Evolutionary conservation across 2,113 vertebrate genomes (phyloP).

Genomic region (Eudorcas thomsonii): DNA sequence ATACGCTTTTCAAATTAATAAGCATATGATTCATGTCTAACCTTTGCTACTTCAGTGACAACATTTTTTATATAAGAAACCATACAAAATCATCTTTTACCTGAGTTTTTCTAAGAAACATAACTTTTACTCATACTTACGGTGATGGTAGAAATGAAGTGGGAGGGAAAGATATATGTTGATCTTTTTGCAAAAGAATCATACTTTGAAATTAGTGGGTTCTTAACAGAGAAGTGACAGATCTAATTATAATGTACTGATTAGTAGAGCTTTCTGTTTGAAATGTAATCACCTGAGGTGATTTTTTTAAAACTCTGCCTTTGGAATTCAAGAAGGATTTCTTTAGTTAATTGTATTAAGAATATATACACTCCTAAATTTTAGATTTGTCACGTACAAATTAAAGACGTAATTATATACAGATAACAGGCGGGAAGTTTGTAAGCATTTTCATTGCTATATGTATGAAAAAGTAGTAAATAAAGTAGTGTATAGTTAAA

Average conservation of each 20-base stretch:
- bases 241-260: neutral
- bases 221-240: slow-evolving; percentile 8
- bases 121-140: neutral
- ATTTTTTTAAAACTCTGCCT: neutral
- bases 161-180: neutral
- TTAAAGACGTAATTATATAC: neutral
- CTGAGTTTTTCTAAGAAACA: neutral
- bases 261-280: neutral
- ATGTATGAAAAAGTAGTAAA: neutral
- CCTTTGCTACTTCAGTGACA: neutral
- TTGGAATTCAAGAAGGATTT: neutral
- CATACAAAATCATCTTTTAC: neutral
- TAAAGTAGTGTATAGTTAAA: neutral
- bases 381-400: neutral
- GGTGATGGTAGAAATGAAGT: neutral
- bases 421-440: neutral
- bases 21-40: neutral
- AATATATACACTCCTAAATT: neutral
- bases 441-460: neutral
- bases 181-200: neutral
- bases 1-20: neutral
- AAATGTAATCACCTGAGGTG: neutral
- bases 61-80: neutral
- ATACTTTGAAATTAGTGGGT: neutral
- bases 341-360: neutral